phyloP scores from a whole-genome alignment of 2,113 vertebrate species.

The Maccullochella peelii region DNA sequence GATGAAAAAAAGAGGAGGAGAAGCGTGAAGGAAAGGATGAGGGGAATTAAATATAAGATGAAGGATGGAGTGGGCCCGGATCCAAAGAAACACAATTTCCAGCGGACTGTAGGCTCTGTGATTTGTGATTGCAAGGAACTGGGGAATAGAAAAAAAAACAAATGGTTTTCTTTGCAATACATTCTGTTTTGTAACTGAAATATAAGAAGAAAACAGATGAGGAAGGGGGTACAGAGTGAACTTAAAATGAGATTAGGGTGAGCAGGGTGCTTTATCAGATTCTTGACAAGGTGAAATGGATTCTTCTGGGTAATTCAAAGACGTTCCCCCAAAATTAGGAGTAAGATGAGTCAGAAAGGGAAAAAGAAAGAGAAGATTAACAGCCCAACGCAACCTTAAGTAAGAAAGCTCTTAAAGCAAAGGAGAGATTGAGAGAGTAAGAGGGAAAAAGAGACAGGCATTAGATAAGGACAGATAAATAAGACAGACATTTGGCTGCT shows the following conservation, averaged over 20 bases:
- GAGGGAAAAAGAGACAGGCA: constrained; percentile 36
- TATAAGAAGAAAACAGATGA: constrained; percentile 55
- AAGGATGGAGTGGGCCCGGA: constrained; percentile 51
- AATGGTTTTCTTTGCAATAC: constrained; percentile 70
- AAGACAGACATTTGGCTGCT: constrained; percentile 63
- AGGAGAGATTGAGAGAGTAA: constrained; percentile 38
- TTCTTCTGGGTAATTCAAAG: constrained; percentile 58
- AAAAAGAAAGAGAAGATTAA: constrained; percentile 34
- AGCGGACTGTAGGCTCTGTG: constrained; percentile 50
- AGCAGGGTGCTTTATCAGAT: constrained; percentile 63
- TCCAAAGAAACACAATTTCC: constrained; percentile 72
- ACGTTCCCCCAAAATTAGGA: constrained; percentile 47
- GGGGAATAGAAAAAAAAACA: constrained; percentile 45
- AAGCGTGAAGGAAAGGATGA: constrained; percentile 37
- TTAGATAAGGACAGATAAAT: constrained; percentile 65
- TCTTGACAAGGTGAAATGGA: constrained; percentile 55
- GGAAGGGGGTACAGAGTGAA: constrained; percentile 26
- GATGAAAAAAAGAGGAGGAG: constrained; percentile 14
- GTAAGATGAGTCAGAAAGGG: constrained; percentile 23
- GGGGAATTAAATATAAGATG: constrained; percentile 58
- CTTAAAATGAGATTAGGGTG: constrained; percentile 47
- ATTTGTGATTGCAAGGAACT: constrained; percentile 63
- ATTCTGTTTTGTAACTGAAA: constrained; percentile 65
- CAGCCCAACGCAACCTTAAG: constrained; percentile 34
- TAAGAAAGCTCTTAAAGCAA: constrained; percentile 40